phyloP scores from a whole-genome alignment of 2,797 vertebrate genomes.

The Catharus ustulatus region DNA sequence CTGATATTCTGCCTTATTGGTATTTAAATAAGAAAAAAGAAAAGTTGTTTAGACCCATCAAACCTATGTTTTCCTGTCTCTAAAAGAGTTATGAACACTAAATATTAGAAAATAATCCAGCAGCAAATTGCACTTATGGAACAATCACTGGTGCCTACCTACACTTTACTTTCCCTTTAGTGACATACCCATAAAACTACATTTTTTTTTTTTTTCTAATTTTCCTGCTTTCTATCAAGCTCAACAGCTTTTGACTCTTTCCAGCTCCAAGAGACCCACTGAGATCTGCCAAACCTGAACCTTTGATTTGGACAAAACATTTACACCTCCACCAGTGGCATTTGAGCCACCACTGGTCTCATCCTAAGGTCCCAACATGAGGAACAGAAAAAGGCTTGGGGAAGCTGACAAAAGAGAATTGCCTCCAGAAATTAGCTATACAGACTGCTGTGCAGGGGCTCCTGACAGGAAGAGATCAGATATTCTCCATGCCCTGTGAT shows the following conservation, averaged over 20 bases:
- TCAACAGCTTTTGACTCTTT: not conserved
- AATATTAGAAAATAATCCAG: not conserved
- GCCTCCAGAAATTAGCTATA: not conserved
- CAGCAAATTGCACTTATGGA: not conserved
- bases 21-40: not conserved
- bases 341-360: accelerated
- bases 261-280: not conserved
- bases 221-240: not conserved
- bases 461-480: not conserved
- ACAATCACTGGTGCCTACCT: not conserved
- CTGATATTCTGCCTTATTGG: not conserved
- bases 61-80: not conserved
- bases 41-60: not conserved
- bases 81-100: not conserved
- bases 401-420: not conserved
- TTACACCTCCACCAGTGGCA: too few relatives aligned
- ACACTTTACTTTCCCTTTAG: not conserved
- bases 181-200: not conserved
- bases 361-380: accelerated
- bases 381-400: not conserved
- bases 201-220: not conserved
- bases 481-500: too few relatives aligned
- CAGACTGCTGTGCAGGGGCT: not conserved
- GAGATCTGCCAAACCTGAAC: not conserved
- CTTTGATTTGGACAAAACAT: not conserved